Conservation (phyloP, 2,113 vertebrate genomes). For the Corydoras sp. region DNA sequence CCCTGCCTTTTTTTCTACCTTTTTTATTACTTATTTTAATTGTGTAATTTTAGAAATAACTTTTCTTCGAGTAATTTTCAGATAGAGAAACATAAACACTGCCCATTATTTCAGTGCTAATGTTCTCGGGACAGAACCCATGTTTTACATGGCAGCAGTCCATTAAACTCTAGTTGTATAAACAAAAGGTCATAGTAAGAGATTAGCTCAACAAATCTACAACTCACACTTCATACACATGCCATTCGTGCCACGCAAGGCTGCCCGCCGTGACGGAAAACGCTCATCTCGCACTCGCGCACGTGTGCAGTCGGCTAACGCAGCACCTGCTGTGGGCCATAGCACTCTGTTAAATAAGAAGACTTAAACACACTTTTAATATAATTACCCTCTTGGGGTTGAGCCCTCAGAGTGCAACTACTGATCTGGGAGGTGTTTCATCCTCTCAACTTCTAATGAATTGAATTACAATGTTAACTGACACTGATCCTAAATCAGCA, state of each 20-base stretch:
- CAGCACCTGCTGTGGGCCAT: slow-evolving; percentile 14
- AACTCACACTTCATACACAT: slow-evolving; percentile 4
- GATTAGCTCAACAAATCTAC: slow-evolving; percentile 18
- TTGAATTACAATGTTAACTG: not conserved
- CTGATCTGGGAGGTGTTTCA: slow-evolving; percentile 11
- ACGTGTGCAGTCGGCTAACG: slow-evolving; percentile 1
- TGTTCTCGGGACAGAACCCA: not conserved
- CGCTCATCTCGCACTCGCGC: not conserved
- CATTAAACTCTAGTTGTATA: not conserved
- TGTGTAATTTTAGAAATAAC: too few relatives aligned
- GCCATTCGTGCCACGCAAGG: slow-evolving; percentile 7
- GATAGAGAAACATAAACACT: too few relatives aligned
- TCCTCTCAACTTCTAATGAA: slow-evolving; percentile 10
- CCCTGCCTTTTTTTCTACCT: not conserved
- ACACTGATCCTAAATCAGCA: slow-evolving; percentile 4
- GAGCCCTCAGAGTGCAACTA: slow-evolving; percentile 7
- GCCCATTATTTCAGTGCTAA: too few relatives aligned
- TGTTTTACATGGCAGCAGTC: not conserved
- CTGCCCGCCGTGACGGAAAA: not conserved
- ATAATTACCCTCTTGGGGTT: slow-evolving; percentile 22
- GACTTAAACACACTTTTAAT: slow-evolving; percentile 30
- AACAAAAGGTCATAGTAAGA: slow-evolving; percentile 1
- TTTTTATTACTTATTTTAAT: too few relatives aligned
- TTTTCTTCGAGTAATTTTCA: too few relatives aligned
- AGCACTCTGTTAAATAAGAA: slow-evolving; percentile 25